A percentile compares a stretch with the other conserved stretches of the same genome.
These are phyloP conservation scores for Dolichopus griseipennis DNA, from an alignment of 2,888 invertebrate species.

Conservation along the genomic window DNA sequence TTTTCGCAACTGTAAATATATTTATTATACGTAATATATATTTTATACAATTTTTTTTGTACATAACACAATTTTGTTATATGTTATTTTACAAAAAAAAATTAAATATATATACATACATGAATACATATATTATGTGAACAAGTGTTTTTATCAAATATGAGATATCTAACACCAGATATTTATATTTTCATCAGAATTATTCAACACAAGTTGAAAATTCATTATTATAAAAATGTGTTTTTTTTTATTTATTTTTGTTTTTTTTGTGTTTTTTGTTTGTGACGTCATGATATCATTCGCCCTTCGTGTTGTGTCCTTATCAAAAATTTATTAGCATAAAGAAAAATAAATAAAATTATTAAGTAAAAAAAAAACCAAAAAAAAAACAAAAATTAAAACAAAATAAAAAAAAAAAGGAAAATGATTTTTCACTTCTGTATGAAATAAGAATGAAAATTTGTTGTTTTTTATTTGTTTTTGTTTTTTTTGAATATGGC, in stretches of 20 bases:
- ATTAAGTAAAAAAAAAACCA: neutral
- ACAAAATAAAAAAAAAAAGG: neutral
- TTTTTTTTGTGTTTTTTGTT: neutral
- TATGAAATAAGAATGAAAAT: too few relatives aligned
- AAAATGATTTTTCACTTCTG: neutral
- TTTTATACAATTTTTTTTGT: too few relatives aligned
- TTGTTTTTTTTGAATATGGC: too few relatives aligned
- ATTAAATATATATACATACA: too few relatives aligned
- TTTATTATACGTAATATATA: too few relatives aligned
- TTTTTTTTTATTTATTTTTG: too few relatives aligned
- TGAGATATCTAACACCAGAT: conserved; percentile 1
- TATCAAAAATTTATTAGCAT: conserved; percentile 1
- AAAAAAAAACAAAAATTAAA: neutral
- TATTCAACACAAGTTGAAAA: neutral
- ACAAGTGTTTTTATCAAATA: neutral
- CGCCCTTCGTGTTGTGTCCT: neutral
- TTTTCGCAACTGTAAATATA: too few relatives aligned
- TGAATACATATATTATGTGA: too few relatives aligned
- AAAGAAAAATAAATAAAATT: neutral
- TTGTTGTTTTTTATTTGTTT: too few relatives aligned
- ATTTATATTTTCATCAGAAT: neutral
- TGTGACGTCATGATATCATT: neutral
- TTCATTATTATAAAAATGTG: neutral
- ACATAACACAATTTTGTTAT: too few relatives aligned
- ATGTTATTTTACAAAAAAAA: too few relatives aligned